Conservation (phyloP, 2,797 vertebrate species). For the Channa striata region DNA sequence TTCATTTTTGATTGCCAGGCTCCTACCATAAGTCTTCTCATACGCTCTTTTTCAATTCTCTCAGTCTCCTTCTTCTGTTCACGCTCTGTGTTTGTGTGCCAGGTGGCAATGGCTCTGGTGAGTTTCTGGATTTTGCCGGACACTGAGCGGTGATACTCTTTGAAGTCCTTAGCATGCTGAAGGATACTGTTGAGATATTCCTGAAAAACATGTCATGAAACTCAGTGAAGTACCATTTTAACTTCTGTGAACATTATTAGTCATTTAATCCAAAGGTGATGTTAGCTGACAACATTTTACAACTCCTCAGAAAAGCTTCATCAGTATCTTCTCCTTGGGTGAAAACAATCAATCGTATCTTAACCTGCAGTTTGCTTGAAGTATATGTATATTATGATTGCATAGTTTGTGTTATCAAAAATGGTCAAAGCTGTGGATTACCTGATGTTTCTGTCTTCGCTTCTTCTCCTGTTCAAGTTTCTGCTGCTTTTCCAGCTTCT, state of each 20-base stretch:
- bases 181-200: conserved; percentile 98
- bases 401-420: no score
- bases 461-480: conserved; percentile 99
- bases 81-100: conserved; percentile 97
- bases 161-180: conserved; percentile 99
- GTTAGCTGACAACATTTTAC: no score
- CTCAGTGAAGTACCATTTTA: not conserved
- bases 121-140: conserved; percentile 96
- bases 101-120: conserved; percentile 93
- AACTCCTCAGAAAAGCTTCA: no score
- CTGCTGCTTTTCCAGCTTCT: conserved; percentile 99
- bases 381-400: no score
- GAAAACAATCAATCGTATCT: no score
- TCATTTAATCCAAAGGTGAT: no score
- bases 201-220: conserved; percentile 71
- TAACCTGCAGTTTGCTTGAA: no score
- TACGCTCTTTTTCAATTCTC: conserved; percentile 97
- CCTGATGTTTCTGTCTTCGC: conserved; percentile 97
- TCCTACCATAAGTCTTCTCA: conserved; percentile 95
- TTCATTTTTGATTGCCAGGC: not conserved
- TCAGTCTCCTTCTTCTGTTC: conserved; percentile 99
- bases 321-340: no score
- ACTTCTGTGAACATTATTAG: not conserved
- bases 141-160: conserved; percentile 96
- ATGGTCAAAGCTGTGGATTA: conserved; percentile 46